Base-by-base conservation (phyloP, 2,888 invertebrate genomes). In the Pseudococcus jackbeardsleyi region DNA sequence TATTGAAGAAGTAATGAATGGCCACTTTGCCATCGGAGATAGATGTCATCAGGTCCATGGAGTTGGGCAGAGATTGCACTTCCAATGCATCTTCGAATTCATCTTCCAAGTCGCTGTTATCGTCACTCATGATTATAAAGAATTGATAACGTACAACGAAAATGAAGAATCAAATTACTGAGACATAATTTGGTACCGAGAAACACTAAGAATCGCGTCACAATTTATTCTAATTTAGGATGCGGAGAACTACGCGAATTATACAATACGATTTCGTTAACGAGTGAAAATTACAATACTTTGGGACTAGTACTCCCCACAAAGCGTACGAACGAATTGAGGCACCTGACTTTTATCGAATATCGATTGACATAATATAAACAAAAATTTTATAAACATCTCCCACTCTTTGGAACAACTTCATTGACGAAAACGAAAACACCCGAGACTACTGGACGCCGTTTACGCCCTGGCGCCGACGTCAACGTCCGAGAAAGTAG, bases 1-100 rank as follows among this genome's bases (percentile, higher is more conserved):
- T 99, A 92, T 97, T 97, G 91, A 99, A 97, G 92, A 98, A 99
- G 90, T 95, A 94, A 91, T 95, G 94, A n/a, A 98, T 94, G 0
- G 97, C 97, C 86, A 93, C 92, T 91, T 95, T 95, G 17, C 96
- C 95, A 90, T 98, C 97, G 87, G 93, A 93, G 89, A 98, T 93
- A 0, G 96, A 94, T 48, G 94, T 93, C 64, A 94, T 93, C 90
- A 97, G 91, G 89, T 94, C 94, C 93, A 95, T 94, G 26, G 92
- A 92, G 59, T 91, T 90, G 12, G 92, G 91, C 82, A 92, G 90
- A 64, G 77, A 46, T 77, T 88, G 88, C 19, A 91, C 91, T 90
- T 92, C 92, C 89, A 91, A 91, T 33, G 93, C 93, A 91, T 93
- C 93, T 91, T 93, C 93, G 89, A 93, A 93, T 93, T 89, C 89